A percentile compares a stretch with the other conserved stretches of the same genome.
Evolutionary conservation across 1,140 invertebrate genomes (phyloP).

Genomic region (Drosophila repletoides): DNA sequence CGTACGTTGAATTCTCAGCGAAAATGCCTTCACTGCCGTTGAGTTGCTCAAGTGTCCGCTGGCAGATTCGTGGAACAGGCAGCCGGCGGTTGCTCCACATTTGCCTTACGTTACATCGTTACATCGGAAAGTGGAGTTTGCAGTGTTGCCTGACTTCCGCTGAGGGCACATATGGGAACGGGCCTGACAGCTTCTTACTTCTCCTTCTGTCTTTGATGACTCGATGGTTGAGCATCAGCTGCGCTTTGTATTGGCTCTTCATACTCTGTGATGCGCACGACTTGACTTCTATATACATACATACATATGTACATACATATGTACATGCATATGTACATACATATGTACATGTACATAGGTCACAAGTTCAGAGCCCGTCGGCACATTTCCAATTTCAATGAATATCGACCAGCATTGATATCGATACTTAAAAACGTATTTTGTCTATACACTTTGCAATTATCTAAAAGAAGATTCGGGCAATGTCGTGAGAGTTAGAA

Average conservation of each 20-base stretch:
- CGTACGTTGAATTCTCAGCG: conserved; percentile 63
- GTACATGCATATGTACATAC: no score
- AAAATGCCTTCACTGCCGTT: conserved; percentile 44
- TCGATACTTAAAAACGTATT: no score
- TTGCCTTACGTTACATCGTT: conserved; percentile 36
- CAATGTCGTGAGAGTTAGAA: no score
- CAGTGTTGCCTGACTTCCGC: conserved; percentile 50
- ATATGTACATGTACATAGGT: no score
- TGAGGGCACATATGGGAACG: conserved; percentile 8
- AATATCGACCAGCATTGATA: no score
- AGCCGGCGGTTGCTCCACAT: conserved; percentile 62
- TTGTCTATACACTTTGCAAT: no score
- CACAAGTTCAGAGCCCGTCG: no score
- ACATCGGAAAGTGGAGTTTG: conserved; percentile 12
- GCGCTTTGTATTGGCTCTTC: conserved; percentile 2
- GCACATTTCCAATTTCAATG: not conserved
- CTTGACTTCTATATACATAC: not conserved
- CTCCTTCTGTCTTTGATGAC: not conserved
- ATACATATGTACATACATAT: no score
- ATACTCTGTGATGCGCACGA: not conserved
- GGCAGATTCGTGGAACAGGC: conserved; percentile 50
- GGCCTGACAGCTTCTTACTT: not conserved
- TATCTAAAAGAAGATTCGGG: no score
- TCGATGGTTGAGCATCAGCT: conserved; percentile 7
- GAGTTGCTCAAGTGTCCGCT: conserved; percentile 27